Evolutionary conservation across 2,797 vertebrate genomes (phyloP).

Genomic region (Dallia pectoralis): DNA sequence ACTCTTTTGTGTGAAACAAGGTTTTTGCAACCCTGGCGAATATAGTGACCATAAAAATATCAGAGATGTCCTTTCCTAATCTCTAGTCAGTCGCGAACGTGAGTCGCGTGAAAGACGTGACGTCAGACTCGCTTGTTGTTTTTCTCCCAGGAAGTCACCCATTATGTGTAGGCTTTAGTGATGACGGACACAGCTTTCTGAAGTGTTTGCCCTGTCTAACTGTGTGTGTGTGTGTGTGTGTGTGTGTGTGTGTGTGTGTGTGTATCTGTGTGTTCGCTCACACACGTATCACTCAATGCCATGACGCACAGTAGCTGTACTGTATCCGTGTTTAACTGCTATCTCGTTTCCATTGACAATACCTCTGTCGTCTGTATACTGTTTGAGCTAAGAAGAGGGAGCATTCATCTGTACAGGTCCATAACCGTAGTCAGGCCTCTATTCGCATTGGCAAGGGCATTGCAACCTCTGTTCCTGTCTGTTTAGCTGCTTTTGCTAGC

Average conservation of each 20-base stretch:
- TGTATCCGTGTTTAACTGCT: constrained; percentile 12
- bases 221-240: constrained; percentile 1
- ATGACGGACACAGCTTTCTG: background rate
- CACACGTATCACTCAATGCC: constrained; percentile 3
- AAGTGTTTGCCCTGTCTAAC: background rate
- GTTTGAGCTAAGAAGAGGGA: background rate
- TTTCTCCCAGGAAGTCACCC: constrained; percentile 10
- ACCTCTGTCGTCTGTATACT: constrained; percentile 5
- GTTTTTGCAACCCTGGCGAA: background rate
- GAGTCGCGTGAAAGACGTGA: background rate
- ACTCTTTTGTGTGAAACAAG: background rate
- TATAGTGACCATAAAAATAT: background rate
- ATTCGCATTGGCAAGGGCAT: background rate
- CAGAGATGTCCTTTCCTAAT: background rate
- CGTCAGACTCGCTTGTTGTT: constrained; percentile 7
- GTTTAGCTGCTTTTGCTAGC: background rate
- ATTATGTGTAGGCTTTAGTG: constrained; percentile 1
- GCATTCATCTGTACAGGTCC: background rate
- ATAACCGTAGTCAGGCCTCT: background rate
- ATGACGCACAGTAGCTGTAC: constrained; percentile 12
- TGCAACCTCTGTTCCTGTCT: background rate
- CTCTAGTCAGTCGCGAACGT: background rate
- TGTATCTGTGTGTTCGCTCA: constrained; percentile 5
- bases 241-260: background rate
- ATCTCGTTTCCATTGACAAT: constrained; percentile 16